Percentiles rank a stretch among this genome's conserved stretches.
phyloP scores from a whole-genome alignment of 2,888 invertebrate species.

The Drosophila anomalipes region DNA sequence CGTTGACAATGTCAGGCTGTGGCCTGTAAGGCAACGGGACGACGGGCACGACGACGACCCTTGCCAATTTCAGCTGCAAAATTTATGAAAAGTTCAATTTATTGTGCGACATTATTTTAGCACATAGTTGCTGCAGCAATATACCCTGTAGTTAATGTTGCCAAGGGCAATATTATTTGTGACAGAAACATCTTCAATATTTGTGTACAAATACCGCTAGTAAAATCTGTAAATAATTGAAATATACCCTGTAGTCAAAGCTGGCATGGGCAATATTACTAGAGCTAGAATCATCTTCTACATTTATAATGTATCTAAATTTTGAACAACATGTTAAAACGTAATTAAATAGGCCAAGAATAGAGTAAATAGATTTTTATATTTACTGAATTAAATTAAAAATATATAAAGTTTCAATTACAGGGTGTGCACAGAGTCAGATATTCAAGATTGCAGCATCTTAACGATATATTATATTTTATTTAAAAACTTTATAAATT shows the following conservation, averaged over 20 bases:
- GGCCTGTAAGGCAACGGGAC: slow-evolving; percentile 24
- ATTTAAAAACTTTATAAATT: slow-evolving; percentile 78
- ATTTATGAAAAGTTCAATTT: slow-evolving; percentile 81
- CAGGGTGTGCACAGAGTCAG: slow-evolving; percentile 9
- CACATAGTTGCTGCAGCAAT: slow-evolving; percentile 58
- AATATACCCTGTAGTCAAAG: background rate
- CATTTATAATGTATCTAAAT: background rate
- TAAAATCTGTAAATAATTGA: background rate
- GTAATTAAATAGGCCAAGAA: background rate
- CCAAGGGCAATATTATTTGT: too few relatives aligned
- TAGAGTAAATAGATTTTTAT: too few relatives aligned
- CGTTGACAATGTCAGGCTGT: slow-evolving; percentile 72
- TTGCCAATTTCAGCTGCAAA: slow-evolving; percentile 74
- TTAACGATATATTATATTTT: slow-evolving; percentile 62
- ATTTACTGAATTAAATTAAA: background rate
- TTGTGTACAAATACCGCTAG: background rate
- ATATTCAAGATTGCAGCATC: background rate
- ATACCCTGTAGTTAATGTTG: slow-evolving; percentile 11
- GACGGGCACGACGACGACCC: slow-evolving; percentile 36
- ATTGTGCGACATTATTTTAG: slow-evolving; percentile 74
- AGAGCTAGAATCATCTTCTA: background rate
- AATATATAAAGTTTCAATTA: background rate
- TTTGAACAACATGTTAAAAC: background rate
- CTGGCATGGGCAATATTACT: background rate
- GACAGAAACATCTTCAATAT: background rate